Evolutionary conservation across 2,888 invertebrate genomes (phyloP), one percentile per base, ranked within the genome.

Genomic region (Ypsolopha sequella): DNA sequence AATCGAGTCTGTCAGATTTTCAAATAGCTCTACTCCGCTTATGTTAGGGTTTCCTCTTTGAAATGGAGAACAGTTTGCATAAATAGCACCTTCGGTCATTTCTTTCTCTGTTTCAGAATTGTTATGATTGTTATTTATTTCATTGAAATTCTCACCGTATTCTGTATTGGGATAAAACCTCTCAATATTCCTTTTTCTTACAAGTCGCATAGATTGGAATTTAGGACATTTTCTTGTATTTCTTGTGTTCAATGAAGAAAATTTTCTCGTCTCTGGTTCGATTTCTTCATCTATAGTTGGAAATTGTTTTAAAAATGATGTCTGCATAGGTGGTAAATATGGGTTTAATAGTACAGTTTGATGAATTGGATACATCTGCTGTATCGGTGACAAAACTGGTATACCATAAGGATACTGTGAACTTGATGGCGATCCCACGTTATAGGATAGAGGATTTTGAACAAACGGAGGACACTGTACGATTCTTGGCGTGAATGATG

Each of bases 1-100:
- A 56, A 91, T 90, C 11, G 91, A 91, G 66, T 91, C 91, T 44
- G 89, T 90, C 52, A 91, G 72, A 65, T 91, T 90, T 69, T 92
- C 89, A 68, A 90, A 91, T 54, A 84, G 66, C 54, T 82, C 81
- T 2, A 80, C 68, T 7, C 80, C 85, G 60, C 81, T 85, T 51
- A 82, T 76, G 57, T 78, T 68, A 6, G 78, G 71, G 54, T 76
- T 76, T 0, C 71, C 63, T 69, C 66, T 73, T 4, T 73, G 65
- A 41, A 77, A 57, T n/a, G 76, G 73, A 1, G 84, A 79, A 62
- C 75, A 87, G 53, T 87, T 87, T 9, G 78, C 86, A 53, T 87
- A 87, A 48, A 87, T 81, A 38, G 73, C 78, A 56, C 76, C 70
- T 53, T 76, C 75, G 41, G 59, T 55, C 52, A 60, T 58, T 38